These are phyloP conservation scores for Gymnosoma rotundatum DNA, from an alignment of 2,888 invertebrate species.

Conservation along the genomic window DNA sequence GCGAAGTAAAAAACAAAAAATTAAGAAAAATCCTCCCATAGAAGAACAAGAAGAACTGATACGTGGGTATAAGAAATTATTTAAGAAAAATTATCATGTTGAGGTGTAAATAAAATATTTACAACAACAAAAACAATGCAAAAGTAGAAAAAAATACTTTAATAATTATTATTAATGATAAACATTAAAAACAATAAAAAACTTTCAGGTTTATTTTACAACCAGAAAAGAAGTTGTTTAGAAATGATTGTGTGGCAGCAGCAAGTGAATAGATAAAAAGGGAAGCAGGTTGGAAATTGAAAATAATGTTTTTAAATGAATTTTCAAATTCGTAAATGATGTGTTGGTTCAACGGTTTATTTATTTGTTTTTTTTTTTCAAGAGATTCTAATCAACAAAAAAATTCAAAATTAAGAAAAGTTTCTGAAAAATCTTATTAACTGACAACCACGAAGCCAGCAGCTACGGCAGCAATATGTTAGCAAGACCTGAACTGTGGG, in stretches of 20 bases:
- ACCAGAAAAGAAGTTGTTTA: background rate
- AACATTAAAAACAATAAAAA: background rate
- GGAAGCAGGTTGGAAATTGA: too few species aligned
- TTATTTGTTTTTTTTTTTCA: too few species aligned
- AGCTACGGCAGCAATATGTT: too few species aligned
- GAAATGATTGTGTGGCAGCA: background rate
- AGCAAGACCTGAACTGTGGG: too few species aligned
- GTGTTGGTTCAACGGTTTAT: too few species aligned
- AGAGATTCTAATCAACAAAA: too few species aligned
- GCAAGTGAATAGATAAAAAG: background rate
- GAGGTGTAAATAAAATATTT: constrained; percentile 31
- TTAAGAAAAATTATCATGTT: background rate
- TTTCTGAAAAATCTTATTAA: too few species aligned
- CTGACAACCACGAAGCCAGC: too few species aligned
- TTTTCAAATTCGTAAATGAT: too few species aligned
- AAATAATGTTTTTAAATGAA: too few species aligned
- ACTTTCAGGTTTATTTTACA: constrained; percentile 8
- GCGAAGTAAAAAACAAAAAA: constrained; percentile 48
- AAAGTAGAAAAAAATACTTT: constrained; percentile 1
- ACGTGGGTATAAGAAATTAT: constrained; percentile 1
- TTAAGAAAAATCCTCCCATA: constrained; percentile 29
- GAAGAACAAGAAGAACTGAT: background rate
- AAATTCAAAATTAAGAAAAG: too few species aligned
- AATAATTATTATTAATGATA: constrained; percentile 22
- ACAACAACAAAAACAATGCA: background rate